Conservation (phyloP, 2,888 invertebrate genomes). For the Pseudolycoriella hygida region DNA sequence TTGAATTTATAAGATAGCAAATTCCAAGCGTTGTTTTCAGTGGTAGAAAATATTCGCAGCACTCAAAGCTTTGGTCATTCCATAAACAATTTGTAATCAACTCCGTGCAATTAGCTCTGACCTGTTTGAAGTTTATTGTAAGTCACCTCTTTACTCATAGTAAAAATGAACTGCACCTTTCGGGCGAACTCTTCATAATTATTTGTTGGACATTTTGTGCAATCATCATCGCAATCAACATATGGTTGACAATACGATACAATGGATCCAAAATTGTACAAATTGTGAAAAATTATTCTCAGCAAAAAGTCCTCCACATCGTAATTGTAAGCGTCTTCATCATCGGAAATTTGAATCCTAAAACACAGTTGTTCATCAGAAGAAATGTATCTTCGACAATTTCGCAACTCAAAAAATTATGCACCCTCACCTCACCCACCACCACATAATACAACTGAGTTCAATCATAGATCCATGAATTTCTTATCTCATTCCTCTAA, state of each 20-base stretch:
- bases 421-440: background rate
- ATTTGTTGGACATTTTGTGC: constrained; percentile 19
- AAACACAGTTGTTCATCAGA: no score
- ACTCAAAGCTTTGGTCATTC: constrained; percentile 34
- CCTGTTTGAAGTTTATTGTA: constrained; percentile 12
- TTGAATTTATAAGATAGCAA: constrained; percentile 42
- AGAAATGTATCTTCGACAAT: no score
- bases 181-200: constrained; percentile 17
- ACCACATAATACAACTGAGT: background rate
- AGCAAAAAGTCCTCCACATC: constrained; percentile 22
- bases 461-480: no score
- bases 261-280: constrained; percentile 19
- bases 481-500: no score
- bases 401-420: no score
- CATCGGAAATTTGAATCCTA: background rate
- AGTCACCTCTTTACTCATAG: background rate
- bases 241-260: constrained; percentile 15
- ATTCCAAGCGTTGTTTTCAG: constrained; percentile 40
- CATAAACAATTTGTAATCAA: constrained; percentile 35
- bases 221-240: constrained; percentile 13
- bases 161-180: constrained; percentile 13
- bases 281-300: constrained; percentile 21
- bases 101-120: constrained; percentile 29
- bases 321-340: constrained; percentile 15
- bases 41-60: constrained; percentile 41